Base-by-base conservation (phyloP, 2,888 invertebrate species). In the Oxytorus armatus region DNA sequence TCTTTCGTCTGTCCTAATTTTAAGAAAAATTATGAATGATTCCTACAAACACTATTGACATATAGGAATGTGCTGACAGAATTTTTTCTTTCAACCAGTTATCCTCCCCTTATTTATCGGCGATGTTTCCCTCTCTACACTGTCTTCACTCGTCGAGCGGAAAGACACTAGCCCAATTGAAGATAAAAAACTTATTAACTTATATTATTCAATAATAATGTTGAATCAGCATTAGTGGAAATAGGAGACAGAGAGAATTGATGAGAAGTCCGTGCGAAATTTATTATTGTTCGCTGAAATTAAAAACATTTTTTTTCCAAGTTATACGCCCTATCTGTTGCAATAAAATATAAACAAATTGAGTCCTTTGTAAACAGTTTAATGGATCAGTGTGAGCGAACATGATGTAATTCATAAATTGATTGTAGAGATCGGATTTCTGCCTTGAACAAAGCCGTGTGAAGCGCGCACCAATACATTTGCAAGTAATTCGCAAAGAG, bases 391-490 rank as follows among this genome's bases (percentile, higher is more conserved):
- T 51, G 18, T 16, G 57, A 33, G 7, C 14, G 16, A 14, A 10
- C 1, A 11, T 7, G 29, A 8, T 44, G 3, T 44, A 47, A 70
- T 44, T 47, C 33, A 33, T 29, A 8, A 55, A 44, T 44, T 29
- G 2, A 18, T 14, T 11, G 33, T 57, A 18, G 44, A 21, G 57
- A 16, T 33, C 29, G n/a, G 49, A 21, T 21, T 70, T 33, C 3
- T n/a, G 18, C 18, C 4, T 33, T 21, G 47, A 23, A 18, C 21
- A 47, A 2, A n/a, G 10, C 59, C 16, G 42, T 16, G 18, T 47
- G 47, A 47, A 47, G 36, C 23, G 10, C 51, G 47, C 23, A 55
- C 55, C 2, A 36, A 57, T 47, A 36, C 33, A 66, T 47, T 21
- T 25, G 33, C 36, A 5, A 57, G 47, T 61, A 49, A 65, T 39